Evolutionary conservation across 1,140 invertebrate species (phyloP), one percentile per base, ranked within the genome.

Genomic region (Andrena cerasifolii): DNA sequence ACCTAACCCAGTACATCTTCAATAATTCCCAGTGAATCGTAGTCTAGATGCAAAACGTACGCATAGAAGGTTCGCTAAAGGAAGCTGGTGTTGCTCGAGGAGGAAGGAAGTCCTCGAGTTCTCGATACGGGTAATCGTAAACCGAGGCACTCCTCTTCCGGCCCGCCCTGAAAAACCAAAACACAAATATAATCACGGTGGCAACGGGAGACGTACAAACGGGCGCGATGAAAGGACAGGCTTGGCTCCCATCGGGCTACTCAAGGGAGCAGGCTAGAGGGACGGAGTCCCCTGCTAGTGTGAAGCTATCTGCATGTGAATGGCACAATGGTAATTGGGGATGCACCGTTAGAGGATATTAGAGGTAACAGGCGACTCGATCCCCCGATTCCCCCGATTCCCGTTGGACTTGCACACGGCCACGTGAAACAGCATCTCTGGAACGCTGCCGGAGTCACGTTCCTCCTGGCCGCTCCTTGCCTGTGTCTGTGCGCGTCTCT

Each of bases 151-250:
- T 65, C 62, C 78, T 85, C 85, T 91, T 89, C 89, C 90, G 87
- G 86, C 78, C 83, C 90, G 88, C 91, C 92, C 90, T 82, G 79
- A 88, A 90, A 90, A 92, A 91, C 91, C 90, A 91, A 92, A 92
- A 92, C 87, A 91, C 90, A 92, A 92, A 92, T 91, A 92, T 91
- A 92, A 92, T 87, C 87, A 68, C 79, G 78, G 58, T 51, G 18
- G 18, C 71, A 49, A 24, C 24, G 12, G 80, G 82, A 82, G 77
- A 62, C 26, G 18, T 21, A 18, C 31, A 51, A 62, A 12, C 43
- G 45, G 16, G 18, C 3, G 21, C 18, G 16, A 80, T 47, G 62
- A 81, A 83, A 61, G 36, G 78, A 77, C 67, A 62, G 16, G 43
- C 56, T 61, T 58, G 58, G 74, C 63, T 80, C 80, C 83, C 83